A percentile compares a stretch with the other conserved stretches of the same genome.
phyloP scores from a whole-genome alignment of 2,888 invertebrate species.

The Parnassius orleans region DNA sequence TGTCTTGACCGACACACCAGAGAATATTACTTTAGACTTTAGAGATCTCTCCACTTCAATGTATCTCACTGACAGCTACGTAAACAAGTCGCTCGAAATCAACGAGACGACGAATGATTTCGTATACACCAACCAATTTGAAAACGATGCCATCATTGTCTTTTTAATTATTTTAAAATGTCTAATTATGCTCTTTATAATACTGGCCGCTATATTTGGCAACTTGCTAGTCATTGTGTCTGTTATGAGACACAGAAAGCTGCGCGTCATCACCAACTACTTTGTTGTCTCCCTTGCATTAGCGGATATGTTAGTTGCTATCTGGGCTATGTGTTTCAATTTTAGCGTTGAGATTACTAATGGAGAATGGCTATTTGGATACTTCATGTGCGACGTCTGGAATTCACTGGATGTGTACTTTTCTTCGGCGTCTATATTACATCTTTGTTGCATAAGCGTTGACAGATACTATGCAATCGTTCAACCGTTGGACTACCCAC shows the following conservation, averaged over 20 bases:
- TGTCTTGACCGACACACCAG: slow-evolving; percentile 47
- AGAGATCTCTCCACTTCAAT: slow-evolving; percentile 67
- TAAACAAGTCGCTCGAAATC: slow-evolving; percentile 57
- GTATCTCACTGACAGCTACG: slow-evolving; percentile 68
- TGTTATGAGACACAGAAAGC: slow-evolving; percentile 84
- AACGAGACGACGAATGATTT: slow-evolving; percentile 62
- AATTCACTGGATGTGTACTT: slow-evolving; percentile 98
- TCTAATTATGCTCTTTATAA: slow-evolving; percentile 93
- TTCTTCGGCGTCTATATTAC: slow-evolving; percentile 95
- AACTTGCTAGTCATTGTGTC: slow-evolving; percentile 94
- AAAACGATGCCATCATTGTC: slow-evolving; percentile 76
- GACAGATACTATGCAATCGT: slow-evolving; percentile 96
- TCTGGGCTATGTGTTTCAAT: slow-evolving; percentile 97
- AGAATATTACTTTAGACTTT: slow-evolving; percentile 62
- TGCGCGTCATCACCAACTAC: slow-evolving; percentile 94
- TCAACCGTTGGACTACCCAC: slow-evolving; percentile 94
- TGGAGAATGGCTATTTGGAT: slow-evolving; percentile 92
- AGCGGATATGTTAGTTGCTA: slow-evolving; percentile 96
- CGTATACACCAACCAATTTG: slow-evolving; percentile 62
- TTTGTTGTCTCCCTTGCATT: slow-evolving; percentile 97
- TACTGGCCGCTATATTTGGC: slow-evolving; percentile 93
- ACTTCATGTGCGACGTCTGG: slow-evolving; percentile 97
- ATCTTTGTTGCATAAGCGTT: slow-evolving; percentile 95
- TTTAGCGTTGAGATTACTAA: slow-evolving; percentile 93
- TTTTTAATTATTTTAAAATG: slow-evolving; percentile 85